Evolutionary conservation across 2,888 invertebrate species (phyloP), one percentile per base, ranked within the genome.

Genomic region (Ormyrus labotus): DNA sequence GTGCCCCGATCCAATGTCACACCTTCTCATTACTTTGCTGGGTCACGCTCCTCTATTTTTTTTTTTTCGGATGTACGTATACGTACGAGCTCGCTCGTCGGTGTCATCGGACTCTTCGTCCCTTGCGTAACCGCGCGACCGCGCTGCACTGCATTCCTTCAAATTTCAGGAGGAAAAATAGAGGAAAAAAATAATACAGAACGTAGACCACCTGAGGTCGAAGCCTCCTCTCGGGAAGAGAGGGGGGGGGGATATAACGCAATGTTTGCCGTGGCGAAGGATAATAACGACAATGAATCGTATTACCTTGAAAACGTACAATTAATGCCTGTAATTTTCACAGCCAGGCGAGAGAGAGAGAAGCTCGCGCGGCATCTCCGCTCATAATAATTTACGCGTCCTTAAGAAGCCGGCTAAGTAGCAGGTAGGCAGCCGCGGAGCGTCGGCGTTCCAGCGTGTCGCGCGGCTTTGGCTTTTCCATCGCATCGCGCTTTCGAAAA

Each of bases 281-380:
- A 78, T 81, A 81, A 81, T 81, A 76, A 81, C 78, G 78, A 81
- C 78, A 81, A 81, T 79, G 81, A 81, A 78, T 78, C 75, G 81
- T 75, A 78, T 81, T 78, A 68, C 81, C 81, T 81, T 81, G 81
- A 75, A 78, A 78, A 64, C 64, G 72, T 57, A 76, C 71, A 81
- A 81, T 81, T 81, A 81, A 79, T 81, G 81, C 71, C 68, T 76
- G 76, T 68, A 81, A 81, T 81, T 78, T 79, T 81, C 81, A 81
- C 78, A 76, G 68, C 47, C 81, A 11, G 51, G 63, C 53, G 65
- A 58, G 60, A 53, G 50, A n/a, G 53, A 7, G 48, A 51, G 67
- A 55, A 13, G 55, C 55, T 45, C 47, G 13, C n/a, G 19, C 45
- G 55, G 64, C 55, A 34, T 45, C 65, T 68, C n/a, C 13, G 47